A percentile compares a stretch with the other conserved stretches of the same genome.
Conservation (phyloP, 2,888 invertebrate species). For the Philereme vetulata region DNA sequence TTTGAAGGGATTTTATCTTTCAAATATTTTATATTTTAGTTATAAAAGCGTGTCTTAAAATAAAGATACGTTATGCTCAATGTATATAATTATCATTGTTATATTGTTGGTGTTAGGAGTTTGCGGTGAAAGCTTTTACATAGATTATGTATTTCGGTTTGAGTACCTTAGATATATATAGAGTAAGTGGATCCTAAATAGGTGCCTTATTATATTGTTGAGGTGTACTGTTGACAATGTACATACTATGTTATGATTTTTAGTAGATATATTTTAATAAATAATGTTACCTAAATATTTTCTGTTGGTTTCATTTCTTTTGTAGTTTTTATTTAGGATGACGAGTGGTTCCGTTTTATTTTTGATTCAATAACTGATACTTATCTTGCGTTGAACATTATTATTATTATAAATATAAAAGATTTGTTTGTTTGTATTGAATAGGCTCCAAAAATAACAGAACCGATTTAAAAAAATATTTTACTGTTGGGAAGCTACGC, state of each 20-base stretch:
- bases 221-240: constrained; percentile 79
- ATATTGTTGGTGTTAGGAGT: constrained; percentile 54
- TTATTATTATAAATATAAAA: no score
- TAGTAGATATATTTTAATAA: constrained; percentile 78
- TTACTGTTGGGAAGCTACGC: no score
- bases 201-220: constrained; percentile 75
- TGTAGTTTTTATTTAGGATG: no score
- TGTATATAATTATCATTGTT: constrained; percentile 60
- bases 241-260: constrained; percentile 80
- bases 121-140: constrained; percentile 67
- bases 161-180: constrained; percentile 38
- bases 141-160: constrained; percentile 55
- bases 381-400: no score
- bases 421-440: no score
- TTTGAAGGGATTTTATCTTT: constrained; percentile 12
- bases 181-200: constrained; percentile 48
- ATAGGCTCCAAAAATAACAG: no score
- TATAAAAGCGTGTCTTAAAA: constrained; percentile 8
- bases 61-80: constrained; percentile 62
- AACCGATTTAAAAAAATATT: no score
- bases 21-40: constrained; percentile 6
- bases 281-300: constrained; percentile 67
- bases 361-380: no score
- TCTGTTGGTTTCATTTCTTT: constrained; percentile 38
- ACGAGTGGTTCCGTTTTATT: no score